Percentiles rank a stretch among this genome's conserved stretches.
These are phyloP conservation scores for Sebastes nivosus DNA, from an alignment of 2,797 vertebrate species.

Conservation along the genomic window DNA sequence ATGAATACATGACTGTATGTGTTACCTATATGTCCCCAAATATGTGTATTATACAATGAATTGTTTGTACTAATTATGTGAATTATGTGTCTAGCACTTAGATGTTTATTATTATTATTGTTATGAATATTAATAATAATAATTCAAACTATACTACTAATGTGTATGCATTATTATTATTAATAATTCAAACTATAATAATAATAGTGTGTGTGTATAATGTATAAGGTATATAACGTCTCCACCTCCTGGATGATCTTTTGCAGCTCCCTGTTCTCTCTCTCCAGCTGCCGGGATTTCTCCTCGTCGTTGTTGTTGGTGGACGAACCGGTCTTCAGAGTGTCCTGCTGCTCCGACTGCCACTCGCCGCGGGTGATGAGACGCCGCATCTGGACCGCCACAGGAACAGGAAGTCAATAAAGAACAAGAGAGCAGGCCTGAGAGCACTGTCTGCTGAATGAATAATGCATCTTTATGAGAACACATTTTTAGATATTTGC, in stretches of 20 bases:
- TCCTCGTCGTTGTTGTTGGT: slow-evolving; percentile 98
- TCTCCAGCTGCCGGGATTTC: slow-evolving; percentile 93
- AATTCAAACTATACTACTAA: background rate
- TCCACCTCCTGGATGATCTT: slow-evolving; percentile 95
- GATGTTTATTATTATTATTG: background rate
- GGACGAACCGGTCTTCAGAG: slow-evolving; percentile 94
- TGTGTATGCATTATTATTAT: background rate
- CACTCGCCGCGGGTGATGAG: slow-evolving; percentile 95
- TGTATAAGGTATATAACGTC: background rate
- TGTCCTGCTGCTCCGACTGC: slow-evolving; percentile 98
- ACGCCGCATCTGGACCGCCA: slow-evolving; percentile 87
- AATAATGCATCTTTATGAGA: slow-evolving; percentile 16
- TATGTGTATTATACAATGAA: background rate
- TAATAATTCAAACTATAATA: no score
- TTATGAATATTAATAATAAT: background rate
- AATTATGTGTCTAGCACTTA: background rate
- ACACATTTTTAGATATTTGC: slow-evolving; percentile 3
- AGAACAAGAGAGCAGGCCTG: background rate
- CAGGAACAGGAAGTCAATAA: slow-evolving; percentile 27
- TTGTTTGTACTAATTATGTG: background rate
- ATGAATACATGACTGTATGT: background rate
- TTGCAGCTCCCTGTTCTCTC: slow-evolving; percentile 94
- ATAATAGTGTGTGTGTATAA: background rate
- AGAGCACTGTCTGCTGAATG: background rate
- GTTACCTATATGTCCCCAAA: background rate